phyloP scores from a whole-genome alignment of 2,113 vertebrate species.

The Motacilla alba region DNA sequence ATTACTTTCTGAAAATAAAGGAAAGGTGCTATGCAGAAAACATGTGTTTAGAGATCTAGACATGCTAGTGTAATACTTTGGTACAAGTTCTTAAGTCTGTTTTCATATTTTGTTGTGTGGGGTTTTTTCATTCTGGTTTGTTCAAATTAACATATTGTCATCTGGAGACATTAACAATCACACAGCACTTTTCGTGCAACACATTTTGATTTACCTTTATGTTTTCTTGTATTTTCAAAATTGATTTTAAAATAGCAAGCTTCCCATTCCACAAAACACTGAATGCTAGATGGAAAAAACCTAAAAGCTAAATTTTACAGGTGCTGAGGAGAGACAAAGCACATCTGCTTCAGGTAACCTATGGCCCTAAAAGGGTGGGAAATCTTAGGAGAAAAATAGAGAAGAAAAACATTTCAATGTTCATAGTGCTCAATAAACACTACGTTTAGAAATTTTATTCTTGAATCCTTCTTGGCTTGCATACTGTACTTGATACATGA shows the following conservation, averaged over 20 bases:
- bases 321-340: neutral
- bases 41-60: neutral
- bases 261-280: neutral
- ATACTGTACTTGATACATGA: neutral
- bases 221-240: neutral
- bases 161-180: neutral
- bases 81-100: neutral
- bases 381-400: neutral
- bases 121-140: neutral
- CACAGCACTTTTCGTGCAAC: neutral
- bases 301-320: neutral
- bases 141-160: neutral
- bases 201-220: neutral
- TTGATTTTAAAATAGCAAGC: neutral
- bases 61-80: neutral
- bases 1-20: conserved; percentile 46
- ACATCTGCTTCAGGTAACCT: neutral
- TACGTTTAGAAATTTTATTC: conserved; percentile 15
- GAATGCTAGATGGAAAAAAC: neutral
- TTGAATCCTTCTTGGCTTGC: conserved; percentile 3
- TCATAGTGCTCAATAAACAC: neutral
- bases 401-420: neutral
- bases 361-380: neutral
- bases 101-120: neutral
- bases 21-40: conserved; percentile 25